Evolutionary conservation across 2,888 invertebrate genomes (phyloP), one percentile per base, ranked within the genome.

Genomic region (Nineta flava): DNA sequence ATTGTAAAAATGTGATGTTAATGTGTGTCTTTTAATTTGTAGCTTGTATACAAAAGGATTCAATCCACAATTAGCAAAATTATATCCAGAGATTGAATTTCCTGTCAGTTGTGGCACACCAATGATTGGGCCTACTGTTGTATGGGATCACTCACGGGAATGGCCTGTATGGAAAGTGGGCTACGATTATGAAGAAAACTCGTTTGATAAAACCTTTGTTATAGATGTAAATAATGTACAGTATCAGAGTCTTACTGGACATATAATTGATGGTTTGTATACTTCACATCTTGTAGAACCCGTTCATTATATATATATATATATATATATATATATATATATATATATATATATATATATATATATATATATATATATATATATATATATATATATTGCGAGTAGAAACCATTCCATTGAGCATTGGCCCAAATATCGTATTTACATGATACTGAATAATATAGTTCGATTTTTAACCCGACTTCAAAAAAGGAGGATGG

Each of bases 61-160:
- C 48, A 80, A 85, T 58, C 77, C 87, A 1, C 75, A 82, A 52
- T 65, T 92, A 3, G 74, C 83, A 1, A 77, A 80, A 50, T 69
- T 96, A 40, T 93, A 90, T 65, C 85, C 90, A 0, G 64, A 72
- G 21, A 70, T 90, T 0, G 60, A 75, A 42, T 90, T 79, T 65
- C 95, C 95, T 0, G 94, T 95, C 1, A 83, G 90, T 0, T 75
- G 83, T 32, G 83, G 86, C 1, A 95, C 95, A 0, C 83, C 87
- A 0, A 86, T 86, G 78, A 72, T 94, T 43, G 76, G 87, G 0
- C 83, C 88, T 4, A 68, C 85, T 2, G 76, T 95, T n/a, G 77
- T 77, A 54, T 95, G 94, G 93, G 86, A 94, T 56, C 93, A 95
- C 59, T 73, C 76, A 15, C 78, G 80, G 52, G 77, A 83, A 52